Base-by-base conservation (phyloP, 2,113 vertebrate species). In the Percopsis transmontana region DNA sequence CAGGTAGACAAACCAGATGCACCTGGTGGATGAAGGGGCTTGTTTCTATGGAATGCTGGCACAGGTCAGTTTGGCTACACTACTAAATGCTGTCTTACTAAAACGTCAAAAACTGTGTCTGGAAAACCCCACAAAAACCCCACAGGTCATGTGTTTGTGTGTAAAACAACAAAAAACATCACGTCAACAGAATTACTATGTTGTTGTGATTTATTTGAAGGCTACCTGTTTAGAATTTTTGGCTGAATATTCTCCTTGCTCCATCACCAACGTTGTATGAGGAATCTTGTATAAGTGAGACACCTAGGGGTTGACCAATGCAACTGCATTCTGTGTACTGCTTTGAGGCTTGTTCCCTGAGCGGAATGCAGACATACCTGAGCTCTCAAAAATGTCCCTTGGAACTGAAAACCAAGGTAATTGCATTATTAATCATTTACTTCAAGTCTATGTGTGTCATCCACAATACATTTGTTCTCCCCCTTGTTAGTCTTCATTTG, bases 281-380 rank as follows among this genome's bases (percentile, higher is more conserved):
- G 23, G 52, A 81, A 67, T 58, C 66, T 47, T 70, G 76, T 54
- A 27, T 42, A 33, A 20, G 66, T 83, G 80, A 81, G 80, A 71
- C 84, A 69, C 73, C 87, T 84, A 76, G 44, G 82, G 88, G 79
- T 44, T 53, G 24, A 66, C 40, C 53, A 21, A 58, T 20, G 44
- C 7, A 63, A 74, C 3, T 70, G 40, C 83, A 82, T 1, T 41
- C 38, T 67, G 44, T 58, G 39, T 77, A 33, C 24, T 21, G 24
- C 24, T 68, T 52, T 52, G 39, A 9, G 57, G 60, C 48, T 62
- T 58, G 56, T 58, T 10, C 70, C 57, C 41, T 74, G 38, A 58
- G 48, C 64, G 68, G 20, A 39, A n/a, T 68, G 42, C 10, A 21
- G 58, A 52, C 45, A 73, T 56, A n/a, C 6, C 50, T 51, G 15